phyloP scores from a whole-genome alignment of 1,140 invertebrate species.

The Rhynchophorus ferrugineus region DNA sequence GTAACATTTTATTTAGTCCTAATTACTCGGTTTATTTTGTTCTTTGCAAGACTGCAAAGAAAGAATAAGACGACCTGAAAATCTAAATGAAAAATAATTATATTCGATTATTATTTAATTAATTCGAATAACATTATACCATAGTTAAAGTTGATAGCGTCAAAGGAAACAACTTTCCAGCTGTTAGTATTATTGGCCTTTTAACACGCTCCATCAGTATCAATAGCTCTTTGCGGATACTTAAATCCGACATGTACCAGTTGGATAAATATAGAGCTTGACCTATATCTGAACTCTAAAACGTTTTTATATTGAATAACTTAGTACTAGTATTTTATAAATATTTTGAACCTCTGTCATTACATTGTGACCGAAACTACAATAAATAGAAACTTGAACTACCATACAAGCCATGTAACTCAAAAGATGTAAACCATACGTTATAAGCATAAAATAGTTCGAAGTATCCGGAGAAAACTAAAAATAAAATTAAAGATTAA shows the following conservation, averaged over 20 bases:
- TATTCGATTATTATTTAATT: no score
- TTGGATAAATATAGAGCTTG: conserved; percentile 17
- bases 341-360: conserved; percentile 19
- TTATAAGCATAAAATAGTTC: not conserved
- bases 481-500: conserved; percentile 6
- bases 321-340: not conserved
- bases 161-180: conserved; percentile 18
- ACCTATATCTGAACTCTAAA: conserved; percentile 20
- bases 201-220: conserved; percentile 22
- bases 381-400: conserved; percentile 27
- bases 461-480: conserved; percentile 6
- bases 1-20: no score
- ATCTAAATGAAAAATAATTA: conserved; percentile 10
- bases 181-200: conserved; percentile 17
- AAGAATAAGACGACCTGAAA: conserved; percentile 17
- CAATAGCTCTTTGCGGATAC: conserved; percentile 6
- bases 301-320: conserved; percentile 1
- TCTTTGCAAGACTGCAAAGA: conserved; percentile 13
- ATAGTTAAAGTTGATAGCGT: conserved; percentile 12
- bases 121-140: conserved; percentile 8
- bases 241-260: conserved; percentile 16
- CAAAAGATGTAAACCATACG: conserved; percentile 21
- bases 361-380: conserved; percentile 29
- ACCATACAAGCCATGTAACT: conserved; percentile 24
- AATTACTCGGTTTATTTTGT: no score